Evolutionary conservation across 2,113 vertebrate genomes (phyloP).

Genomic region (Pangasianodon gigas): DNA sequence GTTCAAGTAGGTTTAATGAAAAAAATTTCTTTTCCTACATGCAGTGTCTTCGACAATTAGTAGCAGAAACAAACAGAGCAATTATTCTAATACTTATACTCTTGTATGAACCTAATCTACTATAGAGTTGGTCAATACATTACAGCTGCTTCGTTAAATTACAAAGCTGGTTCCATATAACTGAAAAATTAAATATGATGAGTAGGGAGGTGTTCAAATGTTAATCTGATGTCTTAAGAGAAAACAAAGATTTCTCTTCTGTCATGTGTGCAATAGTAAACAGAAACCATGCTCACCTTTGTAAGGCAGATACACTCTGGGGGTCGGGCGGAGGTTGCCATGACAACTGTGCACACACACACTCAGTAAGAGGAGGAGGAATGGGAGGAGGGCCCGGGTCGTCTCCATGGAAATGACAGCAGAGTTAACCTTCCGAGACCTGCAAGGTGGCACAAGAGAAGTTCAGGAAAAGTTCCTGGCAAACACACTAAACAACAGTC

Average conservation of each 20-base stretch:
- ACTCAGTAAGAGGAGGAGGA: constrained; percentile 59
- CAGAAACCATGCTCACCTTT: constrained; percentile 58
- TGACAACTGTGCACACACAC: constrained; percentile 59
- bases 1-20: background rate
- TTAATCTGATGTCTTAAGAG: background rate
- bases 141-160: background rate
- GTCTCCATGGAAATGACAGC: constrained; percentile 58
- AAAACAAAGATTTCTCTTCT: constrained; percentile 22
- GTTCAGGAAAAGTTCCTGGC: constrained; percentile 36
- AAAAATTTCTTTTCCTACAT: background rate
- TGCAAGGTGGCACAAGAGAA: constrained; percentile 46
- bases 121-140: background rate
- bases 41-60: background rate
- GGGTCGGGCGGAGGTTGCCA: constrained; percentile 58
- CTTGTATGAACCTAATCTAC: background rate
- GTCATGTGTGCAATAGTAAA: constrained; percentile 1
- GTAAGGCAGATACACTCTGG: constrained; percentile 63
- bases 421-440: constrained; percentile 59
- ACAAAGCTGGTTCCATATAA: background rate
- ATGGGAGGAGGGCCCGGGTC: constrained; percentile 54
- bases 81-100: background rate
- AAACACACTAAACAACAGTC: constrained; percentile 16
- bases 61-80: background rate
- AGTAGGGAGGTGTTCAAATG: background rate
- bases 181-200: background rate